Conservation (phyloP, 2,888 invertebrate species). For the Ormyrus nitidulus region DNA sequence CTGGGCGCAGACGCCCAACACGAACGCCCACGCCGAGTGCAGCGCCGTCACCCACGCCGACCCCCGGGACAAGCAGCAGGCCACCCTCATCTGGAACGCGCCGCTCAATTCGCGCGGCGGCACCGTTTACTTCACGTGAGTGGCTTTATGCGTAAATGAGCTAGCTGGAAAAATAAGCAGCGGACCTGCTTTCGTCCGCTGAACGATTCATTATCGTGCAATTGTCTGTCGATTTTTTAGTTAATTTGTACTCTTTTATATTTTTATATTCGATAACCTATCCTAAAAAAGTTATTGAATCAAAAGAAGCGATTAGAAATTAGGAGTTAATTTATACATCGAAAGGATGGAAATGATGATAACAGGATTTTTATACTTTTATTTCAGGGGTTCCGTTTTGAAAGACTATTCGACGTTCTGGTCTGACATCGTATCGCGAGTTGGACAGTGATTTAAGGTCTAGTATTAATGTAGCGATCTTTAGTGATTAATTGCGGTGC, state of each 20-base stretch:
- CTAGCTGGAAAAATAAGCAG: too few species aligned
- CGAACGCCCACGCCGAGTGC: slow-evolving; percentile 87
- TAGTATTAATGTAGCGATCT: slow-evolving; percentile 20
- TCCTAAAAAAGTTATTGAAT: too few species aligned
- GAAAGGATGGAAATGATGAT: too few species aligned
- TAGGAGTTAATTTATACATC: too few species aligned
- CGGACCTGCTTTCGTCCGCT: too few species aligned
- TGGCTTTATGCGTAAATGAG: not conserved
- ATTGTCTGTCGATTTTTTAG: not conserved
- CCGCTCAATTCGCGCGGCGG: slow-evolving; percentile 79
- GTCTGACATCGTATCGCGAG: slow-evolving; percentile 76
- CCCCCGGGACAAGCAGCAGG: slow-evolving; percentile 84
- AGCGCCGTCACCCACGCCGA: slow-evolving; percentile 88
- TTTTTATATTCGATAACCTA: not conserved
- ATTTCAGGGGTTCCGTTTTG: slow-evolving; percentile 85
- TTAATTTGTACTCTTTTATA: not conserved
- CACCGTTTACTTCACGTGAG: slow-evolving; percentile 89
- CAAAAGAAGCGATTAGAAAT: too few species aligned
- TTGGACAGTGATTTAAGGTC: slow-evolving; percentile 26
- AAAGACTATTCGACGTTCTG: slow-evolving; percentile 87
- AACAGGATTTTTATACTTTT: slow-evolving; percentile 6
- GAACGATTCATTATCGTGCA: too few species aligned
- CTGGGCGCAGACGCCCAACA: slow-evolving; percentile 85
- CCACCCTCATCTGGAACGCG: slow-evolving; percentile 86
- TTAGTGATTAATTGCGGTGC: not conserved